Percentiles rank a stretch among this genome's conserved stretches.
Conservation (phyloP, 2,888 invertebrate genomes). For the Temnothorax unifasciatus region DNA sequence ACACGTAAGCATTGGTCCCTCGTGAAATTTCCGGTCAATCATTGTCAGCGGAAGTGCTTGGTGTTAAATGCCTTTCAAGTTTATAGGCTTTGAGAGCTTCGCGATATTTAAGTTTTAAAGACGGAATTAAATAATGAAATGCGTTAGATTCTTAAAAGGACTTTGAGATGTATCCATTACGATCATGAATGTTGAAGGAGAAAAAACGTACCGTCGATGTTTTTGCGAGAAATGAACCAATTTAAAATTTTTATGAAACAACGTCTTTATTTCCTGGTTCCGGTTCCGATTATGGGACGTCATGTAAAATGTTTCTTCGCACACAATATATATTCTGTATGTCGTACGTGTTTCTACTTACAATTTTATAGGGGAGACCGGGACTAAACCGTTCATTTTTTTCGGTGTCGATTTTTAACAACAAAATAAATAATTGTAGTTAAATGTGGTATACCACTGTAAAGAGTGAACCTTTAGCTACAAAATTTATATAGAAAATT, state of each 20-base stretch:
- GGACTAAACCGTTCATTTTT: no score
- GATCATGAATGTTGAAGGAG: background rate
- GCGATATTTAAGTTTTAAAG: background rate
- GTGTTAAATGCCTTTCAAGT: background rate
- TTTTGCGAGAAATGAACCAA: background rate
- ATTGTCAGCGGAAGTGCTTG: slow-evolving; percentile 7
- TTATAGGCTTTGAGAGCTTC: background rate
- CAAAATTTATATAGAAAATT: no score
- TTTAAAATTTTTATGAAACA: background rate
- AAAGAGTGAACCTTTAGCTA: no score
- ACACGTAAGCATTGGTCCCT: slow-evolving; percentile 7
- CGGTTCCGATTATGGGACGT: background rate
- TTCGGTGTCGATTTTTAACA: no score
- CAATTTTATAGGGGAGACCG: no score
- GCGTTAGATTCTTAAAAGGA: background rate
- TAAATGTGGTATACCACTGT: no score
- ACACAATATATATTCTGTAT: background rate
- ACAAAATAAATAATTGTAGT: no score
- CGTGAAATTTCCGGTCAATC: slow-evolving; percentile 22
- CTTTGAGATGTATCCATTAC: background rate
- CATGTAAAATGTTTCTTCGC: background rate
- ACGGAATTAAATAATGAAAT: background rate
- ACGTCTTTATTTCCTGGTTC: background rate
- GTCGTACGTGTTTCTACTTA: background rate
- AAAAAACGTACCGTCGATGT: background rate